These are phyloP conservation scores for Struthio camelus DNA, from an alignment of 2,113 vertebrate genomes.

Conservation along the genomic window DNA sequence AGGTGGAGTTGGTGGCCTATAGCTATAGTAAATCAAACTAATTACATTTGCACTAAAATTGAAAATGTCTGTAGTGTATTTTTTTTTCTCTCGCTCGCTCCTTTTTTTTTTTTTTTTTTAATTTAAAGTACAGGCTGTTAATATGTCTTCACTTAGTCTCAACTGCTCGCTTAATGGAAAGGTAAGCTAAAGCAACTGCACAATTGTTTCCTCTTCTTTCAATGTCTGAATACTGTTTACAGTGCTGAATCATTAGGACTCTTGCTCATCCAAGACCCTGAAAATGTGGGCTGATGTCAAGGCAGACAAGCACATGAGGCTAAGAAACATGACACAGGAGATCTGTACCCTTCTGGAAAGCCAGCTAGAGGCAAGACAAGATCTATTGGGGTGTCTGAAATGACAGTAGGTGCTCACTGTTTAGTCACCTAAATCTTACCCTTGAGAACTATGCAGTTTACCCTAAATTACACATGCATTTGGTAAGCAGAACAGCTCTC, in stretches of 20 bases:
- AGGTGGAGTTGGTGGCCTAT: constrained; percentile 41
- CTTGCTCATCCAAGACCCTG: neutral
- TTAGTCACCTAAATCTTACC: neutral
- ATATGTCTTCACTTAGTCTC: constrained; percentile 52
- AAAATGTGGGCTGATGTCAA: neutral
- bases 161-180: constrained; percentile 26
- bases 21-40: constrained; percentile 73
- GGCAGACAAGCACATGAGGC: neutral
- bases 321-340: neutral
- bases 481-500: neutral
- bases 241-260: neutral
- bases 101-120: neutral
- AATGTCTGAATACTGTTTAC: neutral
- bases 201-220: constrained; percentile 5
- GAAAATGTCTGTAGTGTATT: constrained; percentile 43
- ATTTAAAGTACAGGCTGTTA: constrained; percentile 35
- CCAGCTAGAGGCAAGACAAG: neutral
- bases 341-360: neutral
- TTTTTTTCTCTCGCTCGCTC: neutral
- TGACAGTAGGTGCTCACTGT: neutral
- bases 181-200: neutral
- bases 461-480: neutral
- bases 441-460: neutral
- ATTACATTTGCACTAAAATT: constrained; percentile 64
- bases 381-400: neutral